Conservation (phyloP, 1,140 invertebrate species). For the Scylla paramamosain region DNA sequence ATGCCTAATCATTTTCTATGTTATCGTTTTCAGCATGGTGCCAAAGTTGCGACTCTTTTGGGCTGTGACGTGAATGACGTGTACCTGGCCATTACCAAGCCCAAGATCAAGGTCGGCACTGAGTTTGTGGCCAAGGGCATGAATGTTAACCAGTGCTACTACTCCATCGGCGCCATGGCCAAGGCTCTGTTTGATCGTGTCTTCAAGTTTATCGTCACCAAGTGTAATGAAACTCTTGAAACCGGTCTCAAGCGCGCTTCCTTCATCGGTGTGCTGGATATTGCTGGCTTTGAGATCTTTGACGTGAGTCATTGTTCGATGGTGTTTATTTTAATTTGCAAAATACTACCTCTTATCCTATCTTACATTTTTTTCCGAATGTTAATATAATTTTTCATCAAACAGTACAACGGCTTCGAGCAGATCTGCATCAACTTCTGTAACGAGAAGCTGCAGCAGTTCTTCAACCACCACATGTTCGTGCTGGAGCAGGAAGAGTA, state of each 20-base stretch:
- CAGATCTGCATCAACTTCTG: constrained; percentile 74
- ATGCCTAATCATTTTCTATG: background rate
- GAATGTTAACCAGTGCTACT: constrained; percentile 72
- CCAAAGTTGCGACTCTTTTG: background rate
- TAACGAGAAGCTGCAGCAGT: constrained; percentile 74
- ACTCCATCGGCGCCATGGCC: constrained; percentile 81
- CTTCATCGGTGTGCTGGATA: constrained; percentile 84
- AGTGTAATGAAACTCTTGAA: constrained; percentile 83
- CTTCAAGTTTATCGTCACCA: constrained; percentile 82
- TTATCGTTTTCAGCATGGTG: background rate
- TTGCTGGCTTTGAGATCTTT: constrained; percentile 97
- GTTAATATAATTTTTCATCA: constrained; percentile 39
- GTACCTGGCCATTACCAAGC: constrained; percentile 45
- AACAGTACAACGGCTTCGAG: constrained; percentile 82
- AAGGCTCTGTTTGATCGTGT: constrained; percentile 82
- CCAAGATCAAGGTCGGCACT: constrained; percentile 53
- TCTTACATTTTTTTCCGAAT: background rate
- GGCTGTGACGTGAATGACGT: background rate
- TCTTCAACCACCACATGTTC: constrained; percentile 75
- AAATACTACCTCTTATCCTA: background rate
- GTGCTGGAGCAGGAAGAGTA: constrained; percentile 82
- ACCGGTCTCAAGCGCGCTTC: constrained; percentile 82
- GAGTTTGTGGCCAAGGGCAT: constrained; percentile 62
- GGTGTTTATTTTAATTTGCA: background rate
- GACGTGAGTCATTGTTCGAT: constrained; percentile 87